phyloP scores from a whole-genome alignment of 2,113 vertebrate genomes.

The Saimiri boliviensis region DNA sequence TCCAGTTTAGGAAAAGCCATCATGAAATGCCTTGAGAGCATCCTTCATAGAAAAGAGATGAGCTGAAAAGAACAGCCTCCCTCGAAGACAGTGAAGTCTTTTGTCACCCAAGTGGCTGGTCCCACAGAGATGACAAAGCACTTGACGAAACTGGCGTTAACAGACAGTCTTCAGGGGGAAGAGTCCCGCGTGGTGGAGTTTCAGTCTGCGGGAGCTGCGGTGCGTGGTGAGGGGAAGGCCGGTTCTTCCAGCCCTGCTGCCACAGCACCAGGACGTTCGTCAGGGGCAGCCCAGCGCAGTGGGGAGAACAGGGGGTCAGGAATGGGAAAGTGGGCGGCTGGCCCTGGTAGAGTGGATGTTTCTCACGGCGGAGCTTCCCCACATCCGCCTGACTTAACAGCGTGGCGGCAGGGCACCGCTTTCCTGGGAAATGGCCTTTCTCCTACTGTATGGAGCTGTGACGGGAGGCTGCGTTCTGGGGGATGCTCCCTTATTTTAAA shows the following conservation, averaged over 20 bases:
- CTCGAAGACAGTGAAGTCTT: accelerated
- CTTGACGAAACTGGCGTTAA: too few relatives aligned
- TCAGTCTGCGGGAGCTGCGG: background rate
- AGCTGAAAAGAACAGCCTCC: background rate
- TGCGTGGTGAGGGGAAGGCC: accelerated
- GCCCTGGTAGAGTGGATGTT: accelerated
- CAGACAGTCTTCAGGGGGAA: background rate
- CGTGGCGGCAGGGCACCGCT: accelerated
- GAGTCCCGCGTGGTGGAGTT: accelerated
- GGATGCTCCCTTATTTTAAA: too few relatives aligned
- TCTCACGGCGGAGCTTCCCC: background rate
- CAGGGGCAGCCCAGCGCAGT: background rate
- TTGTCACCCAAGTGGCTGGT: accelerated
- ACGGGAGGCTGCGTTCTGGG: accelerated
- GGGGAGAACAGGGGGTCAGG: accelerated
- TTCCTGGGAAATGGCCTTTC: too few relatives aligned
- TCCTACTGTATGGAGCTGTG: accelerated
- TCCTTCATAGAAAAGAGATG: background rate
- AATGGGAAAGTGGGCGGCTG: accelerated
- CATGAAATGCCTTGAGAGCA: background rate
- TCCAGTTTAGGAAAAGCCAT: background rate
- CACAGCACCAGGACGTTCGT: accelerated
- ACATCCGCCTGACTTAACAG: accelerated
- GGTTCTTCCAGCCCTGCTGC: background rate
- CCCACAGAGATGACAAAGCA: accelerated